These are phyloP conservation scores for Danaus chrysippus DNA, from an alignment of 2,888 invertebrate genomes.

Conservation along the genomic window DNA sequence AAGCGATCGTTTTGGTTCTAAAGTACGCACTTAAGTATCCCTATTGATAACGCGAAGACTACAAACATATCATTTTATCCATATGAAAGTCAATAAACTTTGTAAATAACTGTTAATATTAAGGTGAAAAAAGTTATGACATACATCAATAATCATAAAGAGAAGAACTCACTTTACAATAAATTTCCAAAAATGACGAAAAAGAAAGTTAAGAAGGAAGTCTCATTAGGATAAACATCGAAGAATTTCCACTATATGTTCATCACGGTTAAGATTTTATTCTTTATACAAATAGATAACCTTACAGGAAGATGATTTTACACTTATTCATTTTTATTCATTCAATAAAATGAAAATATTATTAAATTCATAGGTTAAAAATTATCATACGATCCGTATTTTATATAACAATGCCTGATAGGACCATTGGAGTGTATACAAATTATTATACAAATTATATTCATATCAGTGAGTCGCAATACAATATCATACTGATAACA, in stretches of 20 bases:
- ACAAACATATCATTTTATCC: constrained; percentile 21
- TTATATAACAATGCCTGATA: not conserved
- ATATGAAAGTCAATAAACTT: constrained; percentile 8
- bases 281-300: no score
- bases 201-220: no score
- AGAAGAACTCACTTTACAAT: not conserved
- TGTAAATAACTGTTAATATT: not conserved
- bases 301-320: no score
- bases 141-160: not conserved
- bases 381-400: not conserved
- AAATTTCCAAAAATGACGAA: not conserved
- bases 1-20: constrained; percentile 51
- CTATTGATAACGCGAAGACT: constrained; percentile 51
- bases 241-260: no score
- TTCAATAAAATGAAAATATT: not conserved
- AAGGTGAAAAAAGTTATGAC: not conserved
- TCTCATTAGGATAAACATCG: no score
- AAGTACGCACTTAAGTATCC: constrained; percentile 50
- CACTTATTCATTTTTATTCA: no score
- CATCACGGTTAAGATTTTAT: no score
- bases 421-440: not conserved
- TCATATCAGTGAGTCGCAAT: constrained; percentile 5
- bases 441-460: constrained; percentile 7
- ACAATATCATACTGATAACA: constrained; percentile 4
- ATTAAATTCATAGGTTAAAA: not conserved